Base-by-base conservation (phyloP, 2,888 invertebrate genomes). In the Drosophila sordidapex region DNA sequence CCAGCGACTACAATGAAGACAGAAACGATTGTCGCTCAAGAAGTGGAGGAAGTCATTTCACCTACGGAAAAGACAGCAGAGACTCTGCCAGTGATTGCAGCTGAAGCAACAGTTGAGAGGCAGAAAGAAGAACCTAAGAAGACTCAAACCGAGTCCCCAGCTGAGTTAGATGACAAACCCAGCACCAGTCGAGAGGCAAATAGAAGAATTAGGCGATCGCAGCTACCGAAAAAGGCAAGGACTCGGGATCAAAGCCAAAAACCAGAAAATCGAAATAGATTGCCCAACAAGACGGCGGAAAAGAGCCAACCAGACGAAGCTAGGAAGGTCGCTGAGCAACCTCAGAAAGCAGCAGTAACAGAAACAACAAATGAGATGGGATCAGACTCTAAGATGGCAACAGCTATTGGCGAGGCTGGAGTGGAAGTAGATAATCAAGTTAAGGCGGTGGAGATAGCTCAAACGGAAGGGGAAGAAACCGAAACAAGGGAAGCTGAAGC, bases 161-260 rank as follows among this genome's bases (percentile, higher is more conserved):
- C 25, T 10, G 31, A 54, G n/a, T 31, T 58, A 0, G 80, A 84
- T 57, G 77, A 84, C 1, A 72, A 59, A 18, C 87, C 86, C 10
- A 76, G 85, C 38, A 82, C 90, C 1, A 89, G 89, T 46, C 65
- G 78, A 11, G 82, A 82, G 1, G 77, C 87, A 2, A 59, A 35
- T 31, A 73, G 51, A 21, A 70, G 67, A 48, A 76, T 54, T n/a
- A 82, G 61, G 18, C 71, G 82, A 43, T 80, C 90, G 0, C 85
- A 82, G 18, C 33, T 74, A 18, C 48, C 70, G 1, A 90, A 69
- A 31, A 90, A 74, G 11, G 64, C 61, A 2, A 71, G 76, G 66
- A 2, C 54, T 0, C 70, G 89, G 0, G 85, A 84, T n/a, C 79
- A 73, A 18, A 90, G 89, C 33, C 89, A 87, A 51, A 76, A 59